Base-by-base conservation (phyloP, 1,140 invertebrate genomes). In the Panagrolaimus sp. region DNA sequence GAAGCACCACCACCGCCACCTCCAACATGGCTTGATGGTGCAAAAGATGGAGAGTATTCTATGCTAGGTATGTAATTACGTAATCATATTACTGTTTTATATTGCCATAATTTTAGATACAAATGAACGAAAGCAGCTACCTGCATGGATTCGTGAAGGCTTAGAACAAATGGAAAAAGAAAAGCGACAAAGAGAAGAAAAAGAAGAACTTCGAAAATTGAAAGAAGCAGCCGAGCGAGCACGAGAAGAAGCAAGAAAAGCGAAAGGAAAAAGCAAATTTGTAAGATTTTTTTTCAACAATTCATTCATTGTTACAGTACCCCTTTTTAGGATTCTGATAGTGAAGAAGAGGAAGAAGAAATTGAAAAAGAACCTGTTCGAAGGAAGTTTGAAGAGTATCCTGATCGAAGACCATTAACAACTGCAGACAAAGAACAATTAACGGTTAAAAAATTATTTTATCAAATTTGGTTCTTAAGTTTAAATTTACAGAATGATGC, bases 101-200 rank as follows among this genome's bases (percentile, higher is more conserved):
- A 16, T 57, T 11, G 51, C 20, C 20, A 5, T 51, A n/a, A n/a
- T 51, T 57, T 5, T 16, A 57, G 51, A 11, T 11, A 5, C 20
- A 13, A 20, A 25, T 27, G 20, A 25, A 20, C 51, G 51, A 11
- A 57, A 57, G n/a, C 20, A 57, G n/a, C 51, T 57, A 5, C 51
- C 51, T 20, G 27, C 20, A 5, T 57, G 51, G 51, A 57, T 57
- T 20, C 51, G 20, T 11, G 51, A 57, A 57, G 51, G 51, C 2
- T 20, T 57, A 16, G 51, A 57, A 25, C 51, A 57, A 27, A 57
- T 57, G 51, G 51, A 57, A 57, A 57, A 57, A 27, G 51, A 20
- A 9, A 57, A 57, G 27, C 51, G 51, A 8, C 51, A 27, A 5
- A 14, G 51, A 13, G 51, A 57, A 57, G 51, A 57, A 13, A 20